Evolutionary conservation across 1,140 invertebrate species (phyloP).

Genomic region (Drosophila sp.): DNA sequence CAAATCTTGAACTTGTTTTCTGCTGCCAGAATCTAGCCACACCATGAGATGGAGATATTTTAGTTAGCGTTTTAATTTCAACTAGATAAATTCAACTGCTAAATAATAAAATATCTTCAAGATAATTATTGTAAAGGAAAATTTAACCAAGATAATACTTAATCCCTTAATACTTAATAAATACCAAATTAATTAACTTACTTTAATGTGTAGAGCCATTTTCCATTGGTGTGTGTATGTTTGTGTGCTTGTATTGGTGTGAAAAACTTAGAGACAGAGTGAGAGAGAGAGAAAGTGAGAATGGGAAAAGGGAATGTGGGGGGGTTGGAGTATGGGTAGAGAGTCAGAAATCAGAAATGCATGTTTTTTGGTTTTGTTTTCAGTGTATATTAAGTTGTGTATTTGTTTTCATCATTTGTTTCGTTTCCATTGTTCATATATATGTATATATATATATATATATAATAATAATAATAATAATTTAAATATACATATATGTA

Average conservation of each 20-base stretch:
- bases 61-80: no score
- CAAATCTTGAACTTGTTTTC: no score
- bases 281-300: constrained; percentile 24
- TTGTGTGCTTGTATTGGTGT: neutral
- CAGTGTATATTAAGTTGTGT: constrained; percentile 81
- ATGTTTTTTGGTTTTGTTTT: constrained; percentile 69
- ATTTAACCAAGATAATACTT: no score
- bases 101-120: no score
- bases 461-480: constrained; percentile 37
- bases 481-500: constrained; percentile 56
- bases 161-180: neutral
- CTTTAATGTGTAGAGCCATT: neutral
- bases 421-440: constrained; percentile 49
- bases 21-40: no score
- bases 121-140: no score
- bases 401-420: constrained; percentile 73
- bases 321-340: constrained; percentile 10
- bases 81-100: no score
- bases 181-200: neutral
- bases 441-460: constrained; percentile 70
- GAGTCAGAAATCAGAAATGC: constrained; percentile 66
- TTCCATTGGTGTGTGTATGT: neutral
- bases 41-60: no score
- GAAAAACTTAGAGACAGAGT: neutral
- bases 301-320: neutral